Evolutionary conservation across 2,888 invertebrate species (phyloP).

Genomic region (Leucophenga maculata): DNA sequence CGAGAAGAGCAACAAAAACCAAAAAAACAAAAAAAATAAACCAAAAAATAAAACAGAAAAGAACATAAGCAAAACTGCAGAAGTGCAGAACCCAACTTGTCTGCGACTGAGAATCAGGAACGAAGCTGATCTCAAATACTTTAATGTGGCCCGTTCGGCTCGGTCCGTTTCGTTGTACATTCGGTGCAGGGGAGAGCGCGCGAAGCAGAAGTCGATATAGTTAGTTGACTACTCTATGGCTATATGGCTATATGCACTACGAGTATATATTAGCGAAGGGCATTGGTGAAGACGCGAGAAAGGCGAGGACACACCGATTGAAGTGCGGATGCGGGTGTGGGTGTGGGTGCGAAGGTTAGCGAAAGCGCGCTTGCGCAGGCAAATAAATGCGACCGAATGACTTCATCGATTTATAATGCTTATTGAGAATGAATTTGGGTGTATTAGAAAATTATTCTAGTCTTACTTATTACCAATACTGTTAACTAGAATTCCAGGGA

Average conservation of each 20-base stretch:
- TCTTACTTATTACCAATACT: no score
- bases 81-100: not conserved
- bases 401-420: constrained; percentile 65
- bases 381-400: constrained; percentile 53
- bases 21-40: constrained; percentile 47
- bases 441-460: not conserved
- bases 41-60: constrained; percentile 30
- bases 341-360: not conserved
- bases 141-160: no score
- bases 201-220: no score
- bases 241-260: no score
- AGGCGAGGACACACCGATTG: not conserved
- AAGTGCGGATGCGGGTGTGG: not conserved
- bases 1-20: constrained; percentile 39
- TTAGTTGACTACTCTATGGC: no score
- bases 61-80: no score
- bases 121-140: not conserved
- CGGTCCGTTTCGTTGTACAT: no score
- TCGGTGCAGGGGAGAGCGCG: not conserved
- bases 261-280: not conserved
- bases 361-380: constrained; percentile 24
- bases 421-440: constrained; percentile 39
- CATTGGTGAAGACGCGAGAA: no score
- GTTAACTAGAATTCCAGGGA: no score
- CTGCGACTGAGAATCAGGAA: not conserved